These are phyloP conservation scores for Taeniopygia guttata DNA, from an alignment of 2,797 vertebrate genomes.

Conservation along the genomic window DNA sequence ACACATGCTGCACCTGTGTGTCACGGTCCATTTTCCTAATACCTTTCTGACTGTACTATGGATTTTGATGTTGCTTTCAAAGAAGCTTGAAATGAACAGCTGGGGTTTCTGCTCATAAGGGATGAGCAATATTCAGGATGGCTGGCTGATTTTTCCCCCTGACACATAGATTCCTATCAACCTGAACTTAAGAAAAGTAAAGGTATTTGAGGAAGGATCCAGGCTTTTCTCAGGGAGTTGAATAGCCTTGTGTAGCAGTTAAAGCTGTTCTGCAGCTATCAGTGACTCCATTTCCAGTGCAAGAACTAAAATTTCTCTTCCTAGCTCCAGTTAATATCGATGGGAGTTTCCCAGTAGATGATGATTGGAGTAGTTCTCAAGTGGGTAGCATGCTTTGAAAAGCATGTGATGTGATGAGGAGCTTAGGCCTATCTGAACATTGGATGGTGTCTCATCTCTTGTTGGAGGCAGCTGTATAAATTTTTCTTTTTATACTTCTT, in stretches of 20 bases:
- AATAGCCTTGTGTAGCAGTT: background rate
- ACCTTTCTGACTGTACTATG: background rate
- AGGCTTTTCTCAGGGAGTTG: background rate
- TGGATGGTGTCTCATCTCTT: background rate
- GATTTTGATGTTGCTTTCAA: background rate
- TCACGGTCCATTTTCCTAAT: background rate
- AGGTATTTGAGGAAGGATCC: background rate
- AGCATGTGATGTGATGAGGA: background rate
- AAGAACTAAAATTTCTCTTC: background rate
- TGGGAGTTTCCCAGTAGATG: background rate
- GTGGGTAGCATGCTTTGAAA: background rate
- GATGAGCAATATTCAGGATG: background rate
- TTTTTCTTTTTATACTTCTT: background rate
- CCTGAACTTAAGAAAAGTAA: background rate
- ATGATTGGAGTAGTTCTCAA: background rate
- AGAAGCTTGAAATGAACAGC: background rate
- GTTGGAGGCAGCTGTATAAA: background rate
- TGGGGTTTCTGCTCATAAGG: background rate
- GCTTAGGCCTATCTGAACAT: background rate
- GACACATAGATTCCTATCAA: background rate
- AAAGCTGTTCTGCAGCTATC: background rate
- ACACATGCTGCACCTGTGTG: background rate
- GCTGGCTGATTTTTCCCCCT: background rate
- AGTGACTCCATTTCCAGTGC: background rate
- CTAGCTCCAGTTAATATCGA: background rate